A percentile compares a stretch with the other conserved stretches of the same genome.
phyloP scores from a whole-genome alignment of 2,888 invertebrate species.

The Physocephala rufipes region DNA sequence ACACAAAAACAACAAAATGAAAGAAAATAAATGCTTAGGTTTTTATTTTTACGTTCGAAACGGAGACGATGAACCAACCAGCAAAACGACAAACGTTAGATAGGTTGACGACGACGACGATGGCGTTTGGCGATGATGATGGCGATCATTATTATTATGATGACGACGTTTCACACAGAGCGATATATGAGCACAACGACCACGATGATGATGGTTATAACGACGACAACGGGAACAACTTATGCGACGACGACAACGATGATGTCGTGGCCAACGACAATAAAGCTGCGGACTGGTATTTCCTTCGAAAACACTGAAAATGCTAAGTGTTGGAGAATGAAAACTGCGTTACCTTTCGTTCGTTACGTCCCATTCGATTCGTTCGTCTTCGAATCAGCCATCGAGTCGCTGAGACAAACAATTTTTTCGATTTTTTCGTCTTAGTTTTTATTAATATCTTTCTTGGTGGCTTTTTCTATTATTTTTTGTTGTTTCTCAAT shows the following conservation, averaged over 20 bases:
- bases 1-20: too few species aligned
- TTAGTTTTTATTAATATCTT: slow-evolving; percentile 22
- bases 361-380: slow-evolving; percentile 53
- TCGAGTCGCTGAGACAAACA: slow-evolving; percentile 50
- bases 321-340: slow-evolving; percentile 38
- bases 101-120: slow-evolving; percentile 40
- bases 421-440: slow-evolving; percentile 21
- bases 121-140: slow-evolving; percentile 42
- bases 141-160: slow-evolving; percentile 54
- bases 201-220: slow-evolving; percentile 49
- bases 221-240: slow-evolving; percentile 30
- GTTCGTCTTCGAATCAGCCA: slow-evolving; percentile 56
- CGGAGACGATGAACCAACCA: not conserved
- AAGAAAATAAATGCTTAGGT: slow-evolving; percentile 35
- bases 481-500: not conserved
- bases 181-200: slow-evolving; percentile 34
- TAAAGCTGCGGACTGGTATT: slow-evolving; percentile 44
- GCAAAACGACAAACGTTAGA: slow-evolving; percentile 39
- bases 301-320: slow-evolving; percentile 22
- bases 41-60: slow-evolving; percentile 10
- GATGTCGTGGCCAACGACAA: slow-evolving; percentile 28
- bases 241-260: slow-evolving; percentile 35
- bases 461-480: slow-evolving; percentile 40
- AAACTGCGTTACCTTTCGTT: slow-evolving; percentile 38
- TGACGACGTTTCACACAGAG: slow-evolving; percentile 58